Base-by-base conservation (phyloP, 1,140 invertebrate species). In the Eufriesea mexicana region DNA sequence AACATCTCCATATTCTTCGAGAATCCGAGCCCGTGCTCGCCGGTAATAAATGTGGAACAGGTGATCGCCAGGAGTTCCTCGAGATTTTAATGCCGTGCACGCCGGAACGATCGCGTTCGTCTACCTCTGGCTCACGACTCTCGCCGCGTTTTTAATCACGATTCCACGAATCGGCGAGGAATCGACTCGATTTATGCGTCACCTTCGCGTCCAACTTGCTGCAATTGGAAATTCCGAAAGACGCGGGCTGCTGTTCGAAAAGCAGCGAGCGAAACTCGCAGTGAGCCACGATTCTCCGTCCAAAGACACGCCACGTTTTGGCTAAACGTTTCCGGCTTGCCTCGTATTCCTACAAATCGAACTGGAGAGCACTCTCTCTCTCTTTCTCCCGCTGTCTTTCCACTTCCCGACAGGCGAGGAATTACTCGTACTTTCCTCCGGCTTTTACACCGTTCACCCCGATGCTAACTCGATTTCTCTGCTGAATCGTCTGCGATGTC, bases 381-480 rank as follows among this genome's bases (percentile, higher is more conserved):
- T 35, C 35, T 35, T 4, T 35, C 35, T 35, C 35, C 35, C 4
- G 1, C 35, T 35, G 35, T 35, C 35, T 35, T 35, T 35, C 35
- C 4, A 4, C n/a, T 42, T 28, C n/a, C 1, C 81, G 68, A 61
- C 54, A 23, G 28, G 28, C 80, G 23, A 57, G 54, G 14, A 35
- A 64, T 62, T 59, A 16, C 20, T 68, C n/a, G 54, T 55, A 86
- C 70, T 85, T 70, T 79, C 54, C 45, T 78, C 45, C 62, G 51
- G 55, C 76, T 73, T 51, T 83, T 51, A 16, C 71, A 45, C 62
- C 64, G n/a, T 74, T 83, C 79, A 64, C 76, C 66, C 71, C 81
- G 66, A 83, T 74, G 68, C 42, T 68, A 78, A 74, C 74, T 79
- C 76, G 79, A 86, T 83, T 86, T 25, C 61, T 57, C 51, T 20